Percentiles rank a stretch among this genome's conserved stretches.
Conservation (phyloP, 2,113 vertebrate species). For the Cricetomys ansorgei region DNA sequence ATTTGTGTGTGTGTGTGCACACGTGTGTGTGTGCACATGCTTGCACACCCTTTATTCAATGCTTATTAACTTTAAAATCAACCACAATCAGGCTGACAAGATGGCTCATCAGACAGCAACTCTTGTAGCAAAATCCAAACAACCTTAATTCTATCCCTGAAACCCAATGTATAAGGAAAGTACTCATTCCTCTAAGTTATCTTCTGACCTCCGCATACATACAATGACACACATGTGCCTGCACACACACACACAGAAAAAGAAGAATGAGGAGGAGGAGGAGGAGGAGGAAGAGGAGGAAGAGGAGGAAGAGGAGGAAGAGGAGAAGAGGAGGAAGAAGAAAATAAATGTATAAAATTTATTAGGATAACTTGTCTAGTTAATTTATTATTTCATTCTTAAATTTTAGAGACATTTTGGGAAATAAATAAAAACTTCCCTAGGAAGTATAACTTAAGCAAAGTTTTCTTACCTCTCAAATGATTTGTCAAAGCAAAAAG, state of each 20-base stretch:
- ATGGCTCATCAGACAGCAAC: not conserved
- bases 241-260: not conserved
- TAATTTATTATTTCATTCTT: not conserved
- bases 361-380: not conserved
- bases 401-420: not conserved
- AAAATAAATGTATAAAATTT: not conserved
- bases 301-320: too few species aligned
- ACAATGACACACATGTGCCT: not conserved
- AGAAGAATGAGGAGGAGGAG: too few species aligned
- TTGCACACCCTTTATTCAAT: slow-evolving; percentile 48
- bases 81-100: not conserved
- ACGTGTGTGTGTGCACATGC: not conserved
- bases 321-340: too few species aligned
- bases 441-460: not conserved
- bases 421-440: not conserved
- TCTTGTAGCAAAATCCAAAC: not conserved
- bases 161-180: not conserved
- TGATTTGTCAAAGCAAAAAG: not conserved
- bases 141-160: not conserved
- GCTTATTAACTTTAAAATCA: not conserved
- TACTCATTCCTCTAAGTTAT: not conserved
- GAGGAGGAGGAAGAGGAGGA: not conserved
- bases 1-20: not conserved
- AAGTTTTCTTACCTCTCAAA: not conserved
- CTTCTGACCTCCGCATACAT: not conserved